phyloP scores from a whole-genome alignment of 2,113 vertebrate genomes.

The Tautogolabrus adspersus region DNA sequence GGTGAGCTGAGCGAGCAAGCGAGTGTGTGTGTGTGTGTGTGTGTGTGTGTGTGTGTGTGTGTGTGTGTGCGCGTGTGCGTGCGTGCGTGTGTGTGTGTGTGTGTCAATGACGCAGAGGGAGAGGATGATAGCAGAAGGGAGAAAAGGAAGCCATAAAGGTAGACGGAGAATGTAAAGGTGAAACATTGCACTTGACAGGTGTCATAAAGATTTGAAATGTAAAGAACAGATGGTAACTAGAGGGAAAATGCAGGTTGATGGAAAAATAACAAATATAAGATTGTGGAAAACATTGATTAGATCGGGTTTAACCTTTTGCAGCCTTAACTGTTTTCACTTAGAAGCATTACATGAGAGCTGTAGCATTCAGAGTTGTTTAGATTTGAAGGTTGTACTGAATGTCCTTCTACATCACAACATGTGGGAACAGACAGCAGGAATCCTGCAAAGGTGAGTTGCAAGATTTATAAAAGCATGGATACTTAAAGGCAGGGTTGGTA shows the following conservation, averaged over 20 bases:
- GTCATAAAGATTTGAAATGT: background rate
- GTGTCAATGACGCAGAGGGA: slow-evolving; percentile 1
- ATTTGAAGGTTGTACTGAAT: too few relatives aligned
- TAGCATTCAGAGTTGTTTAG: too few relatives aligned
- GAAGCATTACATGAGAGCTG: too few relatives aligned
- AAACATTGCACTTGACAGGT: background rate
- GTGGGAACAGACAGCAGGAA: too few relatives aligned
- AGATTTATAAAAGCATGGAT: too few relatives aligned
- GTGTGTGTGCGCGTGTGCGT: too few relatives aligned
- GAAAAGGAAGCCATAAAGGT: background rate
- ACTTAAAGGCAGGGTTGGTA: too few relatives aligned
- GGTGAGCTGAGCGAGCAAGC: slow-evolving; percentile 5
- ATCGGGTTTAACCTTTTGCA: background rate
- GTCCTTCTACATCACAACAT: too few relatives aligned
- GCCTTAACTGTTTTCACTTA: background rate
- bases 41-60: slow-evolving; percentile 30
- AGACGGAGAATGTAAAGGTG: background rate
- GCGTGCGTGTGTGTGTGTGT: background rate
- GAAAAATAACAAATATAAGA: background rate
- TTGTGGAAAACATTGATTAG: background rate
- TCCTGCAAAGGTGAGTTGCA: too few relatives aligned
- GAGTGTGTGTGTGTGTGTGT: slow-evolving; percentile 26
- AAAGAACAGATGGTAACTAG: background rate
- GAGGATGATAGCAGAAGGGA: background rate
- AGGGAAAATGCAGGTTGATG: background rate